Base-by-base conservation (phyloP, 2,888 invertebrate species). In the Himalopsyche japonica region DNA sequence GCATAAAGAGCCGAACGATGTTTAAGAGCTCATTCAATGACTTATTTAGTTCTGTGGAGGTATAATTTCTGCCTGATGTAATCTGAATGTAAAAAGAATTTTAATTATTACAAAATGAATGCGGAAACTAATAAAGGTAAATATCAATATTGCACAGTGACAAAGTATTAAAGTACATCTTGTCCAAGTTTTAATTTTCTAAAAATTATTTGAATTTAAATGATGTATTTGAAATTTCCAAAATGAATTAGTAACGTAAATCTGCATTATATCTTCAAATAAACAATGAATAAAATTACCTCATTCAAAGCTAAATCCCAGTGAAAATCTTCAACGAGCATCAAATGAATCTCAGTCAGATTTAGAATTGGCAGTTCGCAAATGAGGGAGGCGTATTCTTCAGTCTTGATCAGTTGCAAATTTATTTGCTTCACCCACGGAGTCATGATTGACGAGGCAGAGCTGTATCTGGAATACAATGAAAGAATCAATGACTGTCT, bases 221-320 rank as follows among this genome's bases (percentile, higher is more conserved):
- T 32, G 3, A 6, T 32, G 32, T 32, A 32, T 32, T 6, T 32
- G 32, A 32, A 32, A 32, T 32, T 6, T 32, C 6, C 32, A 32
- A 6, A 32, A 32, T 6, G 32, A 32, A 32, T 6, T 32, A 32
- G 6, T 32, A n/a, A n/a, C 6, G 32, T 32, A 32, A 32, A 6
- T 32, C 32, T 32, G 32, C 4, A 15, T 43, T 3, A 43, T 15
- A 43, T 6, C 15, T 43, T 43, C 20, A 4, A 57, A 57, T 57
- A 57, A 3, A 6, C 15, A 43, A 43, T 15, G 15, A 24, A 20
- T 70, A 30, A 12, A 12, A 15, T 70, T 86, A 93, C 93, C 91
- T 93, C 93, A 84, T 87, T 90, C 20, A 92, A 88, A 0, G 93
- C 92, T 91, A 93, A 93, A 83, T 93, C 93, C 94, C 94, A 94